A percentile compares a stretch with the other conserved stretches of the same genome.
Evolutionary conservation across 2,797 vertebrate genomes (phyloP).

Genomic region (Botia almorhae): DNA sequence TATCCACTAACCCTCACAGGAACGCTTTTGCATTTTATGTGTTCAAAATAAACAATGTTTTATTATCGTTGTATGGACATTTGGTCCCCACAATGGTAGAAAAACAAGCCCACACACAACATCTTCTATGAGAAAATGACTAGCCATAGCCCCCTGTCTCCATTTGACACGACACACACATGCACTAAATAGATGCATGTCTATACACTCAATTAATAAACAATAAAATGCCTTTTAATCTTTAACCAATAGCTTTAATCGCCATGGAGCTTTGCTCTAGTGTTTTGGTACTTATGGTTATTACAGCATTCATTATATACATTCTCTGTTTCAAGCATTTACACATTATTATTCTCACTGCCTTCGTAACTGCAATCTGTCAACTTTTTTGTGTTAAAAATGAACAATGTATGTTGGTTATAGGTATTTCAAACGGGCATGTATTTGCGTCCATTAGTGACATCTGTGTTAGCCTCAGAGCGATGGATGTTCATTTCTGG

Average conservation of each 20-base stretch:
- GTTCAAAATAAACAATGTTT: too few relatives aligned
- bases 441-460: slow-evolving; percentile 50
- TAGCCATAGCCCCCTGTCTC: slow-evolving; percentile 17
- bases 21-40: too few relatives aligned
- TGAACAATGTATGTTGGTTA: neutral
- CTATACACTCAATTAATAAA: slow-evolving; percentile 14
- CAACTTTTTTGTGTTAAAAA: too few relatives aligned
- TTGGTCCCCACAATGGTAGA: too few relatives aligned
- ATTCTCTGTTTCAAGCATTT: neutral
- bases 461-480: slow-evolving; percentile 64
- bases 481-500: slow-evolving; percentile 70
- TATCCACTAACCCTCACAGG: too few relatives aligned
- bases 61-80: too few relatives aligned
- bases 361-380: neutral
- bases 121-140: slow-evolving; percentile 55
- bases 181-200: slow-evolving; percentile 14
- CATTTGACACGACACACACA: slow-evolving; percentile 17
- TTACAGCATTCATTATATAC: too few relatives aligned
- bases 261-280: slow-evolving; percentile 20
- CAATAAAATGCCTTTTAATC: slow-evolving; percentile 10
- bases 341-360: neutral
- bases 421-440: neutral
- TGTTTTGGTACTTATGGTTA: slow-evolving; percentile 61
- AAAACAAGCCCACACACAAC: slow-evolving; percentile 10
- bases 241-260: slow-evolving; percentile 28